Evolutionary conservation across 2,113 vertebrate genomes (phyloP).

Genomic region (Chaetura pelagica): DNA sequence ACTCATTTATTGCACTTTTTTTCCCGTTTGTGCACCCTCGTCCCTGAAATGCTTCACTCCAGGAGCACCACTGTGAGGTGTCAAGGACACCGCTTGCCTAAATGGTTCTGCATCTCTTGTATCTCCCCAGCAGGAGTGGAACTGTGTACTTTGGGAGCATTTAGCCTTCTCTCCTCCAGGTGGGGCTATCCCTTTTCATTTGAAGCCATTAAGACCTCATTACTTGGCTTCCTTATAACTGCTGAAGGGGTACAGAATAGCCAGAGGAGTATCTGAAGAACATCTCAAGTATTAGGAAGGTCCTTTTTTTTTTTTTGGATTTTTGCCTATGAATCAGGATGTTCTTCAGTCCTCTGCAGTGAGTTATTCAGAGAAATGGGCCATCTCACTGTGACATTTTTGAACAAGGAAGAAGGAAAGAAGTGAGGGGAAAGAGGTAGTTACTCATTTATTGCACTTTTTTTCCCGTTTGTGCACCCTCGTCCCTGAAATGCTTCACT

Average conservation of each 20-base stretch:
- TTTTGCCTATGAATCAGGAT: not conserved
- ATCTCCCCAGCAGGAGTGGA: not conserved
- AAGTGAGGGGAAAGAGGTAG: not conserved
- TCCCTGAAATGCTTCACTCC: not conserved
- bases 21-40: not conserved
- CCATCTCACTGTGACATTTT: not conserved
- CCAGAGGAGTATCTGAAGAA: not conserved
- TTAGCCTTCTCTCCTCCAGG: slow-evolving; percentile 44
- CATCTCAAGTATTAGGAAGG: not conserved
- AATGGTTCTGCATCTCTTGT: not conserved
- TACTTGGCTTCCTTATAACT: not conserved
- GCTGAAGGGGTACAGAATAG: not conserved
- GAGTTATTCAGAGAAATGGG: not conserved
- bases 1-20: not conserved
- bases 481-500: not conserved
- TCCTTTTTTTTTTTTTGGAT: not conserved
- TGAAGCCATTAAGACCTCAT: not conserved
- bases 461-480: not conserved
- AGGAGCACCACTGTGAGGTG: not conserved
- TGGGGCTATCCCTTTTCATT: slow-evolving; percentile 61
- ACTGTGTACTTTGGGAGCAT: not conserved
- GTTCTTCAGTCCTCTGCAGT: not conserved
- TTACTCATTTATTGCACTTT: not conserved
- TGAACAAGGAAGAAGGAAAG: not conserved
- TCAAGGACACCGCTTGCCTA: not conserved